Evolutionary conservation across 1,140 invertebrate genomes (phyloP), one percentile per base, ranked within the genome.

Genomic region (Euwallacea fornicatus): DNA sequence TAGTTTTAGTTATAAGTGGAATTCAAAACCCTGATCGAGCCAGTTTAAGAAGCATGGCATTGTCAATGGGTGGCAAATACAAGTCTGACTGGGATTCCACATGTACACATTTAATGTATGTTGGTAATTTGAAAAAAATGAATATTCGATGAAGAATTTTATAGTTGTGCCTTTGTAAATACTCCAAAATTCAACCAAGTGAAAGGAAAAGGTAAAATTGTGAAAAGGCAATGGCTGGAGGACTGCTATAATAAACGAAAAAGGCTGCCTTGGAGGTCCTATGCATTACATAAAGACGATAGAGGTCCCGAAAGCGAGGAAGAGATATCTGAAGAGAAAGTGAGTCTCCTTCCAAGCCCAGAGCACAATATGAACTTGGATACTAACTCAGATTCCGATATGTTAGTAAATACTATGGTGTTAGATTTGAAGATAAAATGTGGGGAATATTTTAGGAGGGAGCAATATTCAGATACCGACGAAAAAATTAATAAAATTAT

Each of bases 141-240:
- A n/a, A 59, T 59, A n/a, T 59, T 59, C 10, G 2, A 59, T 42
- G 6, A 33, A 33, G 21, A 33, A 33, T 33, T 33, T 63, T 62
- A 7, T 76, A 94, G 93, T 58, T 96, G 94, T 85, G 94, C 94
- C 13, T 95, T 95, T 84, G 80, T 86, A 4, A 95, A 95, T 79
- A 96, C 94, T 33, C 94, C 94, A 10, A 96, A 96, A 80, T 93
- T 90, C 78, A 86, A 87, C 63, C 86, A 92, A 82, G 92, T 94
- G 0, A 83, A 84, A 76, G 88, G 86, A 2, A 85, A 85, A 76
- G 90, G 86, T 15, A 88, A 86, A 81, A 91, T 93, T 76, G 90
- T 94, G 0, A 89, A 81, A 13, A 89, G 89, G 74, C 82, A 89
- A 33, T 97, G 94, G 94, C 85, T 96, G 61, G 84, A 87, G 66